Percentiles rank a stretch among this genome's conserved stretches.
phyloP scores from a whole-genome alignment of 2,797 vertebrate species.

The Lepus oiostolus region DNA sequence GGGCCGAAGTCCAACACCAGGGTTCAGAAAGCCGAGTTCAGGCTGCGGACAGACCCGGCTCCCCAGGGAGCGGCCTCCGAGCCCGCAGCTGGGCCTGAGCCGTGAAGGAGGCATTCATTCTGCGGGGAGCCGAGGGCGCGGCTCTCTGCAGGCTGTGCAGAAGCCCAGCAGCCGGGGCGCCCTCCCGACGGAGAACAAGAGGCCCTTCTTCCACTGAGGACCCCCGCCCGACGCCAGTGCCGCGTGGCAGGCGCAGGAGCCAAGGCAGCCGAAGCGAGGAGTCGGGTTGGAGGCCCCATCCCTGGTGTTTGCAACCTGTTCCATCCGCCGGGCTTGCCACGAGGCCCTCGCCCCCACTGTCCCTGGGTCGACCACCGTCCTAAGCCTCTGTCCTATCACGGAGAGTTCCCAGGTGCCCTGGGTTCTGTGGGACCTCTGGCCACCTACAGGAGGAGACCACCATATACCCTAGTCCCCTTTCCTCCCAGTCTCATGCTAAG shows the following conservation, averaged over 20 bases:
- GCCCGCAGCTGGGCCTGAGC: neutral
- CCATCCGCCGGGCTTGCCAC: neutral
- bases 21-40: neutral
- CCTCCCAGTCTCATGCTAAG: neutral
- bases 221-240: neutral
- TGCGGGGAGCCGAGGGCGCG: neutral
- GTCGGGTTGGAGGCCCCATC: neutral
- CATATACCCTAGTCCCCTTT: neutral
- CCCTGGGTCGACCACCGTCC: neutral
- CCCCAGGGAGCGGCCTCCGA: neutral
- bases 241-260: neutral
- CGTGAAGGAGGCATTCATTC: neutral
- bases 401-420: neutral
- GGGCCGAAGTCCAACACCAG: neutral
- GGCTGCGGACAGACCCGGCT: neutral
- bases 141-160: neutral
- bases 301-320: neutral
- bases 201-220: neutral
- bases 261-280: neutral
- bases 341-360: neutral
- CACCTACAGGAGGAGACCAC: neutral
- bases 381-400: neutral
- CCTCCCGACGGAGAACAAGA: neutral
- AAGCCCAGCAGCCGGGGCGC: neutral
- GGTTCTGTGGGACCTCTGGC: neutral